Conservation (phyloP, 2,113 vertebrate genomes). For the Gadus chalcogrammus region DNA sequence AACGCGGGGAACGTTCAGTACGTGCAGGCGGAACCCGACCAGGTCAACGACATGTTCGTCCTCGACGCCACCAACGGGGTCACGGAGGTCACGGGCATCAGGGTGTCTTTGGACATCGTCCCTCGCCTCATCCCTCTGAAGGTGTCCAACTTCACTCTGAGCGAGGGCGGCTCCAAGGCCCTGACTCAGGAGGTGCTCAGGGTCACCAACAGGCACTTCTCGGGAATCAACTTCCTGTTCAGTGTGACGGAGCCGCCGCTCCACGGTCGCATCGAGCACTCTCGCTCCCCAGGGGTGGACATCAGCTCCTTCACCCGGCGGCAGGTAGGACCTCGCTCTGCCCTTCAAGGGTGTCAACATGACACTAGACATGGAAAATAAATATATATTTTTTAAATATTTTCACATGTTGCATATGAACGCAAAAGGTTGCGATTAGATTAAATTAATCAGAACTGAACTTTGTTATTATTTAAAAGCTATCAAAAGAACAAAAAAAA, state of each 20-base stretch:
- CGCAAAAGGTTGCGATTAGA: no score
- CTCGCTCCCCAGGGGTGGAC: constrained; percentile 68
- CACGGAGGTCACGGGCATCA: constrained; percentile 68
- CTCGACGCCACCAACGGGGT: constrained; percentile 79
- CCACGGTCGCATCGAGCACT: constrained; percentile 80
- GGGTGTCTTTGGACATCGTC: constrained; percentile 77
- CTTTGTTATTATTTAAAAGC: no score
- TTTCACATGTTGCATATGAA: no score
- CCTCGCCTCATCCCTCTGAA: constrained; percentile 79
- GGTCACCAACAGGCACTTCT: constrained; percentile 78
- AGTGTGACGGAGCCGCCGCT: constrained; percentile 74
- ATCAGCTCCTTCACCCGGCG: constrained; percentile 81
- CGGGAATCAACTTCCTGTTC: constrained; percentile 80
- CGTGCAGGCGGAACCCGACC: constrained; percentile 71
- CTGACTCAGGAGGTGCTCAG: constrained; percentile 75
- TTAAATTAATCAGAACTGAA: no score
- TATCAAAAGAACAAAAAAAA: no score
- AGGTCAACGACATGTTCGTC: constrained; percentile 71
- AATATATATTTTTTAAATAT: background rate
- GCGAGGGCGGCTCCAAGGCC: constrained; percentile 78
- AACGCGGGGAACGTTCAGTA: constrained; percentile 81
- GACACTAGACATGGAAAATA: background rate
- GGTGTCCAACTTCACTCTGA: constrained; percentile 80
- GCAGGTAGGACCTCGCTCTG: constrained; percentile 74
- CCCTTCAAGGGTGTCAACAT: background rate